Percentiles rank a stretch among this genome's conserved stretches.
Evolutionary conservation across 2,113 vertebrate species (phyloP).

Genomic region (Probosciger aterrimus): DNA sequence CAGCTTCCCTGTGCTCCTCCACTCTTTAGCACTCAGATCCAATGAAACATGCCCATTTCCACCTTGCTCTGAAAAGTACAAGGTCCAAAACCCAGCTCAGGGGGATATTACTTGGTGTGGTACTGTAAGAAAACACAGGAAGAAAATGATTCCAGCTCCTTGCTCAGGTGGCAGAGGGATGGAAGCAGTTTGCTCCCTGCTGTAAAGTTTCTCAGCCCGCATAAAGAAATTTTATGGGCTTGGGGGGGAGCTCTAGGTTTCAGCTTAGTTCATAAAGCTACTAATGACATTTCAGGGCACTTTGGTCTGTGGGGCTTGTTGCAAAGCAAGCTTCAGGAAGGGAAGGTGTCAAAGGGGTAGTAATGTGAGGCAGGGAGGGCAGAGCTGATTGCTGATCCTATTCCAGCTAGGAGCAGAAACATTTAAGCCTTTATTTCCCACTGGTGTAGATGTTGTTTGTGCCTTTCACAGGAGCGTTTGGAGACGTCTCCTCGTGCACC

Average conservation of each 20-base stretch:
- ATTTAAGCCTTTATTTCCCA: not conserved
- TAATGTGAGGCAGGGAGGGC: not conserved
- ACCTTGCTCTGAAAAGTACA: not conserved
- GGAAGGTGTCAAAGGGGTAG: not conserved
- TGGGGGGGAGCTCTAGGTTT: not conserved
- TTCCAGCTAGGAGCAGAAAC: not conserved
- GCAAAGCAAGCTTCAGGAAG: not conserved
- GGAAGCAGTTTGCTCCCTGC: not conserved
- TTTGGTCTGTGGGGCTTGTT: not conserved
- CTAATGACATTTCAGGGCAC: not conserved
- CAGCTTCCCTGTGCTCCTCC: not conserved
- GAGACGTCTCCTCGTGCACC: not conserved
- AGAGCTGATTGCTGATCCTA: not conserved
- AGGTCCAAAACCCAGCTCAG: rapidly evolving
- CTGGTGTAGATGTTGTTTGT: not conserved
- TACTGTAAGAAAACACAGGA: rapidly evolving
- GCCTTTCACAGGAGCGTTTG: not conserved
- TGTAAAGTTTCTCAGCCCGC: not conserved
- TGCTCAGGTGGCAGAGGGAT: not conserved
- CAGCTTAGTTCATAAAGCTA: not conserved
- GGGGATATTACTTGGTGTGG: not conserved
- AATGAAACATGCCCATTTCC: not conserved
- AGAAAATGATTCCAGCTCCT: not conserved
- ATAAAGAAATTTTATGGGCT: not conserved
- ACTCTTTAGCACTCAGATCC: not conserved